Evolutionary conservation across 2,113 vertebrate species (phyloP), one percentile per base, ranked within the genome.

Genomic region (Engystomops pustulosus): DNA sequence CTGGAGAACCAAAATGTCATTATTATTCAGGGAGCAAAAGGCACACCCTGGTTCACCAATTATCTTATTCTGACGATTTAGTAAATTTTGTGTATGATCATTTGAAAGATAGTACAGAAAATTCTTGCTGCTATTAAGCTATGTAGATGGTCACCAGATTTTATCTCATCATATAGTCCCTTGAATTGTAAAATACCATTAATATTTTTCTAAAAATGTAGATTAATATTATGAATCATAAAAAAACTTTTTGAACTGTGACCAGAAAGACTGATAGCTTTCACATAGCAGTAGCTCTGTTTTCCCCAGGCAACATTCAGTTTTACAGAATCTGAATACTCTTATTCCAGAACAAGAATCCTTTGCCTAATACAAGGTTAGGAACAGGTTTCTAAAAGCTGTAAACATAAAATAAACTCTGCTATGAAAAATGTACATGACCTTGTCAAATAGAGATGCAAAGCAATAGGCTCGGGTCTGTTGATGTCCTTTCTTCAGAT

Each of bases 361-460:
- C 53, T 58, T 23, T 25, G 53, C 25, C n/a, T 58, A 8, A 58
- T 23, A 9, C n/a, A 58, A 11, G 53, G 8, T 25, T 25, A 9
- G 53, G n/a, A 58, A 58, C 9, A 11, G 20, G 6, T 20, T 53
- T 53, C 12, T 58, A 58, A 58, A 58, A 58, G 6, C 53, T 53
- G 8, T 58, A 58, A 58, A 9, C 53, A 58, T 10, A 23, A 53
- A 25, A 68, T 65, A 34, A 68, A 68, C 15, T 18, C 30, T 8
- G 30, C 30, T 34, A 68, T 68, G 65, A 68, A 68, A 68, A 68
- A 68, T 68, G 17, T 34, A 20, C 49, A 68, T 68, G 65, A 34
- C 65, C 30, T 36, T 34, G 36, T 34, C 30, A 68, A 68, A 68
- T 20, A 32, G 17, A 18, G 32, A 68, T 68, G 65, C 30, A 68